Evolutionary conservation across 2,797 vertebrate genomes (phyloP), one percentile per base, ranked within the genome.

Genomic region (Paratrypauchen microcephalus): DNA sequence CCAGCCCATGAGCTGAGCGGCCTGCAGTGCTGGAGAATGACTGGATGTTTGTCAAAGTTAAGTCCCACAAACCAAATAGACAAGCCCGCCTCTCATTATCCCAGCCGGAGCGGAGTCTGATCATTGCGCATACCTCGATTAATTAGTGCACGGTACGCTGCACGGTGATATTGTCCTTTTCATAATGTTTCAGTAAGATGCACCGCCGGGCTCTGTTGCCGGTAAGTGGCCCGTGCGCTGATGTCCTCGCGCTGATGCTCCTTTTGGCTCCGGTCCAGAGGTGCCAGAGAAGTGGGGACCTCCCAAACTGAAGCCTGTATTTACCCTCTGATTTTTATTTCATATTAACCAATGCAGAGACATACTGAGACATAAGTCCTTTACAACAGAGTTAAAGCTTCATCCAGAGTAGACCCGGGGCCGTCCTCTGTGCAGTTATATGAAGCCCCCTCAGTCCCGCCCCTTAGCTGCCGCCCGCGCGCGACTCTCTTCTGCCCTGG

Each of bases 141-240:
- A 83, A 84, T 87, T 78, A 89, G 78, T 54, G 70, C 56, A 80
- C 74, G 86, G 61, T 77, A 79, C 84, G 85, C 54, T 89, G 83
- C 79, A 64, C 79, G 76, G 78, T 82, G 66, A 85, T 87, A 73
- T 72, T 80, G 74, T 82, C 72, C 72, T 90, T 86, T 84, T 80
- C 73, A 75, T 73, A 87, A 87, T 76, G 67, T 83, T 81, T 78
- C 78, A 78, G 55, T 85, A 57, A 68, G 73, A 80, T 55, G 4
- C 45, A 57, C 67, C 71, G 1, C 68, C 70, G 60, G 74, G 72
- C 82, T 81, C 77, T 84, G 76, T 83, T 83, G 84, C 71, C 74
- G 70, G 72, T 74, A 82, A 89, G 71, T 82, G 82, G 83, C 69
- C 83, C 85, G 82, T 87, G 72, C 78, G 76, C 71, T 84, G 82